Base-by-base conservation (phyloP, 92 coral and sea anemone species). In the Phymanthus crucifer region DNA sequence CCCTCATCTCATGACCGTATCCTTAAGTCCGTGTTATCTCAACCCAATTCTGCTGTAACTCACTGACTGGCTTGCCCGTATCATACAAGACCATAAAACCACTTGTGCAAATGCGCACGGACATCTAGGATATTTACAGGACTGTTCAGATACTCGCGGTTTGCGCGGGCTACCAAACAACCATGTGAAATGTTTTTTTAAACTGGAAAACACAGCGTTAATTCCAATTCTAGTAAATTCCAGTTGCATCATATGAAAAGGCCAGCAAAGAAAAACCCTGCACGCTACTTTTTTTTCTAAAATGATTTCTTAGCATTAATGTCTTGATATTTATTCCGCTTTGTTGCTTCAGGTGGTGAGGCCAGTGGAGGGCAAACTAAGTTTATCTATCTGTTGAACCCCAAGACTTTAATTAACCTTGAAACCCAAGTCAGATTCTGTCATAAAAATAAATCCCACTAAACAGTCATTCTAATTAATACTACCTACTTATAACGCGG, bases 321-420 rank as follows among this genome's bases (percentile, higher is more conserved):
- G 0, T 54, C 29, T 6, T 23, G 10, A 61, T 27, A 34, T 61
- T 61, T 61, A 29, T 61, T 61, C 68, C 26, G 68, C 29, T 18
- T 7, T 34, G 14, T 2, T 24, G 68, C 10, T 19, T 54, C 64
- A 54, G 27, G 68, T 24, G 68, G 68, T 8, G 34, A 3, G 32
- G 36, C 32, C 34, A 24, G 33, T 2, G 0, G 68, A 24, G 34
- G 68, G 36, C 34, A 61, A 29, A 61, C 27, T 54, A 26, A 21
- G 64, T n/a, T 4, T 29, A 21, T 24, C 32, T 61, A 34, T 61
- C 68, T 24, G 35, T n/a, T 61, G 34, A 61, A 61, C 68, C 10
- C 29, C 13, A 9, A 61, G 68, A 61, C 68, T 61, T 29, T 61
- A 61, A 61, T 61, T 61, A 61, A 61, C 68, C 68, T 61, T 61